Evolutionary conservation across 2,888 invertebrate genomes (phyloP).

Genomic region (Entomobrya multifasciata): DNA sequence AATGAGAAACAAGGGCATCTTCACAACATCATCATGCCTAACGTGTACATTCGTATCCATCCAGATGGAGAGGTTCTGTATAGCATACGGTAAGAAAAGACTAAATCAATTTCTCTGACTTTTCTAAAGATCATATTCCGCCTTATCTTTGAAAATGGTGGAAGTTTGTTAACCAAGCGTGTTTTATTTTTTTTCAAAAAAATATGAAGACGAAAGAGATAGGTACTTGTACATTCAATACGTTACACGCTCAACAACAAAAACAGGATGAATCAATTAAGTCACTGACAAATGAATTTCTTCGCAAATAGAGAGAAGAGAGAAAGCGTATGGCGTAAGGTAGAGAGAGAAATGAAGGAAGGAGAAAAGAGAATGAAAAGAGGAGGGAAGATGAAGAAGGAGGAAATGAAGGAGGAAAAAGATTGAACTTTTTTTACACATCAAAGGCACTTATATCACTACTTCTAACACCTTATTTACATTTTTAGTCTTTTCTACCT

Average conservation of each 20-base stretch:
- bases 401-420: conserved; percentile 8
- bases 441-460: conserved; percentile 56
- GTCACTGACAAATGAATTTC: conserved; percentile 37
- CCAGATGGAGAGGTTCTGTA: conserved; percentile 97
- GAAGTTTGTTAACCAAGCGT: not conserved
- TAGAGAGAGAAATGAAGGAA: not conserved
- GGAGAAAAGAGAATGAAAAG: not conserved
- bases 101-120: conserved; percentile 3
- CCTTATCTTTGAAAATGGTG: not conserved
- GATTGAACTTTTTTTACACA: conserved; percentile 56
- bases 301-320: not conserved
- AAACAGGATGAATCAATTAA: conserved; percentile 47
- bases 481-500: conserved; percentile 61
- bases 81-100: conserved; percentile 88
- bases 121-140: not conserved
- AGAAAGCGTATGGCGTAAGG: not conserved
- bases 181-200: not conserved
- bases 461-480: conserved; percentile 66
- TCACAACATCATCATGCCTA: conserved; percentile 98
- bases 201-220: not conserved
- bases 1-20: conserved; percentile 99
- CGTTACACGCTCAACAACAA: not conserved
- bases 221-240: not conserved
- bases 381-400: not conserved
- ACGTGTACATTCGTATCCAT: conserved; percentile 97